Evolutionary conservation across 2,888 invertebrate species (phyloP).

Genomic region (Phyto melanocephala): DNA sequence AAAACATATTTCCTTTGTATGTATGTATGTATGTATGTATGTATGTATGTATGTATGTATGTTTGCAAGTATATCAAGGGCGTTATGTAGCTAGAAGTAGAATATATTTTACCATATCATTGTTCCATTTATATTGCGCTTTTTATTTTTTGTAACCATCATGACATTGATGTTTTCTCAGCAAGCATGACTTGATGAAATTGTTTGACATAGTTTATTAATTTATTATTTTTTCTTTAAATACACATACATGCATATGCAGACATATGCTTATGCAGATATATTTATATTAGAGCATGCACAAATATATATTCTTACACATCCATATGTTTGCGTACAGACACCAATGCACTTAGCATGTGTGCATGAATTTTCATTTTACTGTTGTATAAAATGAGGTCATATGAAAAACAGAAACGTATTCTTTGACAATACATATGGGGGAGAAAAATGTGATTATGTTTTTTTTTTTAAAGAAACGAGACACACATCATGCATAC

Average conservation of each 20-base stretch:
- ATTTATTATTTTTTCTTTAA: conserved; percentile 49
- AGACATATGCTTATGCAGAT: too few relatives aligned
- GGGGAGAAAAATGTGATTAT: neutral
- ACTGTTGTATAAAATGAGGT: conserved; percentile 3
- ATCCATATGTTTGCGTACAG: neutral
- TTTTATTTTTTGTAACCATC: conserved; percentile 5
- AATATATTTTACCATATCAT: neutral
- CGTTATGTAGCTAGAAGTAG: too few relatives aligned
- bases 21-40: too few relatives aligned
- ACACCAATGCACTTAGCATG: neutral
- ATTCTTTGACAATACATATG: neutral
- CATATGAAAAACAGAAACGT: neutral
- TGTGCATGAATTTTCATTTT: conserved; percentile 32
- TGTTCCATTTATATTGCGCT: neutral
- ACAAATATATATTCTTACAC: too few relatives aligned
- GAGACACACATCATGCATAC: too few relatives aligned
- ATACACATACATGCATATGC: neutral
- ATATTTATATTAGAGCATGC: too few relatives aligned
- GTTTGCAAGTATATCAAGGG: too few relatives aligned
- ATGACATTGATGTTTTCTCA: conserved; percentile 43
- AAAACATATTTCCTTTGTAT: conserved; percentile 2
- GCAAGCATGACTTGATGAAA: conserved; percentile 59
- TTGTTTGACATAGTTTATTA: conserved; percentile 61
- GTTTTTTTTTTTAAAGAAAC: too few relatives aligned
- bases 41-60: too few relatives aligned